Conservation (phyloP, 2,113 vertebrate genomes). For the Anolis sagrei region DNA sequence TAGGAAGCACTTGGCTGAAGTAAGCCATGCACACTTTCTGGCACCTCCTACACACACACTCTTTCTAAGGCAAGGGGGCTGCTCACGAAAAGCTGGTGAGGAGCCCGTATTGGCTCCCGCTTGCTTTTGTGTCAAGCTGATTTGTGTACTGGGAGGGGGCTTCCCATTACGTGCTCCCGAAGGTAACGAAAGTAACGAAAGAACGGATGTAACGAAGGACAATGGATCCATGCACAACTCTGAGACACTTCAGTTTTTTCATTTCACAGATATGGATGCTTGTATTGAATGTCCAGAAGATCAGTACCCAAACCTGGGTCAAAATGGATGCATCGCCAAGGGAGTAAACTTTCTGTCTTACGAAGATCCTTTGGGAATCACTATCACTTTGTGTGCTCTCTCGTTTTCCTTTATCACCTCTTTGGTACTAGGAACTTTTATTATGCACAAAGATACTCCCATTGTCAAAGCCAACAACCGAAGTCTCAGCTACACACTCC, state of each 20-base stretch:
- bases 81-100: no score
- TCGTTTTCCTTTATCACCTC: not conserved
- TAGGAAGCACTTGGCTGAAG: no score
- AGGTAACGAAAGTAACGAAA: no score
- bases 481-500: not conserved
- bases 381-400: not conserved
- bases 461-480: conserved; percentile 4
- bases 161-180: no score
- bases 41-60: no score
- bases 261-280: conserved; percentile 8
- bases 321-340: not conserved
- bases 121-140: no score
- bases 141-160: no score
- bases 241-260: not conserved
- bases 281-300: not conserved
- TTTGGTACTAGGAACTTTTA: not conserved
- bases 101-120: no score
- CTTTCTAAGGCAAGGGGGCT: no score
- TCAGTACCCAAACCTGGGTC: not conserved
- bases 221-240: no score
- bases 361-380: conserved; percentile 7
- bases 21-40: no score
- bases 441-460: not conserved
- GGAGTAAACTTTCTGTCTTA: not conserved
- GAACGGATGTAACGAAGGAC: no score